Conservation (phyloP, 2,113 vertebrate genomes). For the Rhea pennata region DNA sequence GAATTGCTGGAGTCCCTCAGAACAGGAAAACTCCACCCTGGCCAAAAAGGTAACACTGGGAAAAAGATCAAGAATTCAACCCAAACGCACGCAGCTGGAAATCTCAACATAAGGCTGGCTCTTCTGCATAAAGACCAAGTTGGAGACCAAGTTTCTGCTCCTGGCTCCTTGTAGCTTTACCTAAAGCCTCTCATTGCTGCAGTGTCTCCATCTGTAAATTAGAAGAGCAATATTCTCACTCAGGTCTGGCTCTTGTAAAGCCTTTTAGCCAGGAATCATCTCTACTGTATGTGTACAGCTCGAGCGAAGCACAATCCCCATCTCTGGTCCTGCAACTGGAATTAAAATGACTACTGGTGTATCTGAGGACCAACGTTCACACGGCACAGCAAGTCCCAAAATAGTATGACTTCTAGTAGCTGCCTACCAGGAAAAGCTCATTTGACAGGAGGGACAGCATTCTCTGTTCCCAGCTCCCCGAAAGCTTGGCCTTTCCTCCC, state of each 20-base stretch:
- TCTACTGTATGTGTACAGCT: neutral
- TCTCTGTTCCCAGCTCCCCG: neutral
- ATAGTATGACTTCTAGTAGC: accelerated
- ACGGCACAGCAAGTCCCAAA: accelerated
- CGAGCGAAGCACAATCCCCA: neutral
- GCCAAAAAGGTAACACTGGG: constrained; percentile 48
- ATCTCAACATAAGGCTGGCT: neutral
- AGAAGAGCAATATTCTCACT: neutral
- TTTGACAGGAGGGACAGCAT: neutral
- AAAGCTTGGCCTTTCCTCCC: neutral
- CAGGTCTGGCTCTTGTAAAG: neutral
- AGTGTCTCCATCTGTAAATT: neutral
- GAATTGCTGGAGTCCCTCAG: constrained; percentile 10
- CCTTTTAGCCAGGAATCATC: neutral
- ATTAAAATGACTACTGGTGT: neutral
- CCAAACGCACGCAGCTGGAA: constrained; percentile 43
- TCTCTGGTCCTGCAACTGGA: neutral
- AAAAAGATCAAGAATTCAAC: constrained; percentile 49
- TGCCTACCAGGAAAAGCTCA: neutral
- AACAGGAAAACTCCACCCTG: constrained; percentile 52
- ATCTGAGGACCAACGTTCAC: neutral
- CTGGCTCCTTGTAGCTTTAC: neutral
- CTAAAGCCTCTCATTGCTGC: neutral
- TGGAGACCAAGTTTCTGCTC: neutral
- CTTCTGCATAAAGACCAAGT: neutral